These are phyloP conservation scores for Apomyelois bistriatella DNA, from an alignment of 2,888 invertebrate genomes.

Conservation along the genomic window DNA sequence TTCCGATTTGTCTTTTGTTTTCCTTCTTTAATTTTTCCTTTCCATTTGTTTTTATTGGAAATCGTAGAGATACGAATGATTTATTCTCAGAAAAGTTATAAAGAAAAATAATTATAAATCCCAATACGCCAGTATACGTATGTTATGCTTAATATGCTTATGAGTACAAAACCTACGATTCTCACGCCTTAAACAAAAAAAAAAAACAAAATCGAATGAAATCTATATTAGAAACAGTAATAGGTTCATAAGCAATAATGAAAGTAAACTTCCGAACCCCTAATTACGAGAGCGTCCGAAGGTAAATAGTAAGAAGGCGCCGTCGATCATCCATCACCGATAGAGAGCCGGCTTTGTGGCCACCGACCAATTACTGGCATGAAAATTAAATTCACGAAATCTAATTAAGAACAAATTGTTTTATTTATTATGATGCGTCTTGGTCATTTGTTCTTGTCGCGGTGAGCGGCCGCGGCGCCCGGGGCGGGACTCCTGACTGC, in stretches of 20 bases:
- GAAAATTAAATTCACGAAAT: slow-evolving; percentile 81
- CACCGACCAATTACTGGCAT: slow-evolving; percentile 79
- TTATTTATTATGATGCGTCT: slow-evolving; percentile 80
- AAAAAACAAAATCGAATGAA: slow-evolving; percentile 52
- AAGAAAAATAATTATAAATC: background rate
- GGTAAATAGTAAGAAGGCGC: slow-evolving; percentile 72
- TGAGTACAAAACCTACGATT: slow-evolving; percentile 16
- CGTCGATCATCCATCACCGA: slow-evolving; percentile 77
- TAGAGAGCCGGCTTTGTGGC: slow-evolving; percentile 72
- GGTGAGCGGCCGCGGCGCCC: slow-evolving; percentile 60
- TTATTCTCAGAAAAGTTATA: background rate
- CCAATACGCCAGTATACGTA: background rate
- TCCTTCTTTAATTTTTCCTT: slow-evolving; percentile 47
- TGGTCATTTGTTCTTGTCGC: slow-evolving; percentile 77
- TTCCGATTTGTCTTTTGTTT: slow-evolving; percentile 66
- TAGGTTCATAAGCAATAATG: slow-evolving; percentile 69
- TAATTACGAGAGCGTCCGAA: slow-evolving; percentile 68
- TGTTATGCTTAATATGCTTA: background rate
- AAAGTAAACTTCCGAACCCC: slow-evolving; percentile 75
- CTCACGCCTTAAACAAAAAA: slow-evolving; percentile 42
- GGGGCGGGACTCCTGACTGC: slow-evolving; percentile 56
- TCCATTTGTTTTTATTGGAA: slow-evolving; percentile 42
- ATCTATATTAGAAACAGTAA: slow-evolving; percentile 72
- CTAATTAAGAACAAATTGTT: slow-evolving; percentile 81
- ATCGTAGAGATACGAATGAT: slow-evolving; percentile 5